Evolutionary conservation across 2,113 vertebrate genomes (phyloP).

Genomic region (Phalacrocorax carbo): DNA sequence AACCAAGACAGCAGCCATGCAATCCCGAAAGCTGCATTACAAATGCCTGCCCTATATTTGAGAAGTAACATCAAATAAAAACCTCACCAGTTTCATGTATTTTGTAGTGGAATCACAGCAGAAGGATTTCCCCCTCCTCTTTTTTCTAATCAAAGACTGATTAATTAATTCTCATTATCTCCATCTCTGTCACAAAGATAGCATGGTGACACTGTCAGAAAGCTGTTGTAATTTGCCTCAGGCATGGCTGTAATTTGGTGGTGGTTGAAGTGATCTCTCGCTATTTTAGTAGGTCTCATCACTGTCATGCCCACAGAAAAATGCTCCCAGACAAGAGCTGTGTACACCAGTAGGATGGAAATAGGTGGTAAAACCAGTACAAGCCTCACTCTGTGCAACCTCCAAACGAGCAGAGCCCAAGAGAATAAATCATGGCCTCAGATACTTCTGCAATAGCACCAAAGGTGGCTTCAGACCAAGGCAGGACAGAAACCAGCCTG

Average conservation of each 20-base stretch:
- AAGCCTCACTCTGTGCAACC: neutral
- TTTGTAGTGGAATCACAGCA: neutral
- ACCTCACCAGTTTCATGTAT: neutral
- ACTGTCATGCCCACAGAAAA: neutral
- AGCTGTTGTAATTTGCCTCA: slow-evolving; percentile 28
- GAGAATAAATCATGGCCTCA: neutral
- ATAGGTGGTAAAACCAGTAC: neutral
- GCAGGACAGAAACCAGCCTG: neutral
- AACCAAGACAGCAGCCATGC: neutral
- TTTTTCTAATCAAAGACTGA: slow-evolving; percentile 57
- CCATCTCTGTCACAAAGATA: slow-evolving; percentile 59
- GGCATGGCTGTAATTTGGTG: slow-evolving; percentile 44
- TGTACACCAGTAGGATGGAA: neutral
- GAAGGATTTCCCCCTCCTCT: neutral
- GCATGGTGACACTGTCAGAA: slow-evolving; percentile 41
- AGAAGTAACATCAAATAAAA: slow-evolving; percentile 27
- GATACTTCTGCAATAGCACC: neutral
- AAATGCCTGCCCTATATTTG: neutral
- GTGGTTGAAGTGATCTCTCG: neutral
- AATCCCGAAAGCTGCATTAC: fast-evolving
- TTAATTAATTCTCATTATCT: slow-evolving; percentile 70
- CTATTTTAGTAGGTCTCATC: neutral
- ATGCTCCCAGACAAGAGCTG: neutral
- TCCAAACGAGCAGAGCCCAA: neutral
- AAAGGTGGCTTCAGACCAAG: neutral